These are phyloP conservation scores for Sardinella longiceps DNA, from an alignment of 2,797 vertebrate genomes.

Conservation along the genomic window DNA sequence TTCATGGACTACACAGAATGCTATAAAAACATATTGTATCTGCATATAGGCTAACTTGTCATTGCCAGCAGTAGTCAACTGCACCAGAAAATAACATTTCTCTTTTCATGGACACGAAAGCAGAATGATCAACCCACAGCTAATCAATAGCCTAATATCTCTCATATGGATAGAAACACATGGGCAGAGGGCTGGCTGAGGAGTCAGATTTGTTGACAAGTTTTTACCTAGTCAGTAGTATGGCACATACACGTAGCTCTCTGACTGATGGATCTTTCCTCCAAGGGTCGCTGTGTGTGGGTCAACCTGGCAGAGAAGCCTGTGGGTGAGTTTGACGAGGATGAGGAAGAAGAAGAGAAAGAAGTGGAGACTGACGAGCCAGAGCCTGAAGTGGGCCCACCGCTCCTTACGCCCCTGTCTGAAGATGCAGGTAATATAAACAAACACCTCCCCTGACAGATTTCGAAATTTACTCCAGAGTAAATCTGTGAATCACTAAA, in stretches of 20 bases:
- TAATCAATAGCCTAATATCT: neutral
- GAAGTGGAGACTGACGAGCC: conserved; percentile 79
- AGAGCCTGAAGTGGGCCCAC: conserved; percentile 86
- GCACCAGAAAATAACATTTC: neutral
- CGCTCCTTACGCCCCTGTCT: conserved; percentile 87
- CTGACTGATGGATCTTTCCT: conserved; percentile 6
- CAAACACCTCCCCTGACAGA: neutral
- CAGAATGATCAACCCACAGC: neutral
- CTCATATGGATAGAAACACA: too few species aligned
- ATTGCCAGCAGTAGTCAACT: neutral
- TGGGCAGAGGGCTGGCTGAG: neutral
- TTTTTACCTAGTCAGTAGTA: neutral
- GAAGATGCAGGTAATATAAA: conserved; percentile 91
- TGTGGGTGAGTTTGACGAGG: conserved; percentile 77
- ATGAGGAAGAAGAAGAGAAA: conserved; percentile 81
- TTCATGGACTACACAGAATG: too few species aligned
- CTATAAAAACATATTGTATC: too few species aligned
- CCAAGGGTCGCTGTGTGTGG: conserved; percentile 90
- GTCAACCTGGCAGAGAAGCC: conserved; percentile 79
- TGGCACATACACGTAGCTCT: neutral
- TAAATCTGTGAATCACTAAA: too few species aligned
- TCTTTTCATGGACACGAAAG: neutral
- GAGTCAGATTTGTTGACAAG: neutral
- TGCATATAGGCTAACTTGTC: neutral
- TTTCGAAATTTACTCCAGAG: neutral